Conservation (phyloP, 2,113 vertebrate species). For the Sturnus vulgaris region DNA sequence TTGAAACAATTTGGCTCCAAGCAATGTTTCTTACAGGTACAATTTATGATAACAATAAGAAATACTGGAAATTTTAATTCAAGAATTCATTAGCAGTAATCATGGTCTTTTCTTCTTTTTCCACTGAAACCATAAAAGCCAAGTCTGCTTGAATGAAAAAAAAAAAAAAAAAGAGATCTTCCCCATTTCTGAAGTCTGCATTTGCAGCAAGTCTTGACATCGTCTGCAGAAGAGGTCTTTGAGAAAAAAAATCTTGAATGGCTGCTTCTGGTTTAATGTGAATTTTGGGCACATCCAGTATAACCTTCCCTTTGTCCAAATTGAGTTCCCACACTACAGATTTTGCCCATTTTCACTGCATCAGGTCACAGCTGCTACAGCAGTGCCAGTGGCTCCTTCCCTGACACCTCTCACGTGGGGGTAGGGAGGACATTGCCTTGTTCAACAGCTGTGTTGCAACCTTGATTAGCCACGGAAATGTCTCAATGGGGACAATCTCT, state of each 20-base stretch:
- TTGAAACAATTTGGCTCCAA: slow-evolving; percentile 8
- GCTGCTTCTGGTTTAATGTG: neutral
- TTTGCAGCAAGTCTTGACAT: neutral
- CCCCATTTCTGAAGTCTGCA: neutral
- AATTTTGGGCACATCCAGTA: neutral
- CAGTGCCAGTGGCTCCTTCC: neutral
- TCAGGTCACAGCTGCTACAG: neutral
- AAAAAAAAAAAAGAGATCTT: neutral
- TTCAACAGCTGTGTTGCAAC: neutral
- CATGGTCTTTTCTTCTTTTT: neutral
- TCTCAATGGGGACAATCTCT: neutral
- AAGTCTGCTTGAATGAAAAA: neutral
- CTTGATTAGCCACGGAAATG: neutral
- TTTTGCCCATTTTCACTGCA: neutral
- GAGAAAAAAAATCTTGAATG: neutral
- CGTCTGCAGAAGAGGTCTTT: neutral
- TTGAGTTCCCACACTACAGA: neutral
- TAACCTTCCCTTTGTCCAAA: neutral
- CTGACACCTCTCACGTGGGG: neutral
- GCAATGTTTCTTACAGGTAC: slow-evolving; percentile 35
- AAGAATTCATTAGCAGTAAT: slow-evolving; percentile 44
- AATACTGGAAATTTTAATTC: slow-evolving; percentile 17
- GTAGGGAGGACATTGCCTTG: neutral
- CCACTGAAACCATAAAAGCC: neutral
- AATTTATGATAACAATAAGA: neutral